A percentile compares a stretch with the other conserved stretches of the same genome.
These are phyloP conservation scores for Salvator merianae DNA, from an alignment of 2,113 vertebrate species.

Conservation along the genomic window DNA sequence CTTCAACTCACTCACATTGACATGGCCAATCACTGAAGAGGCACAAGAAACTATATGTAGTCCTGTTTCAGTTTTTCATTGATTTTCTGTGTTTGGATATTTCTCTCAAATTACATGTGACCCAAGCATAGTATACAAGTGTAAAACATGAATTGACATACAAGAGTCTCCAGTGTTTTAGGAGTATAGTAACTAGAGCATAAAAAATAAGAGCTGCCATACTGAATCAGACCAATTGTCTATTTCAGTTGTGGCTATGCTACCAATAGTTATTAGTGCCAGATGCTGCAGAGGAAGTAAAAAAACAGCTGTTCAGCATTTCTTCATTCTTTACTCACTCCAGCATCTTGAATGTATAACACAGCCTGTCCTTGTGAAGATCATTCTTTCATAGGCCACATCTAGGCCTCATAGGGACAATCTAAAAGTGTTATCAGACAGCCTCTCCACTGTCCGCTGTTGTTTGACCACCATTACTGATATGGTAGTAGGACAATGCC, in stretches of 20 bases:
- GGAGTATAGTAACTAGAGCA: neutral
- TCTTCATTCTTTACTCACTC: neutral
- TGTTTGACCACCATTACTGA: too few relatives aligned
- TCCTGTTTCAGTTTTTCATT: neutral
- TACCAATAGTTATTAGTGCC: neutral
- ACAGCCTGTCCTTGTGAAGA: neutral
- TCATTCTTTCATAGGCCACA: neutral
- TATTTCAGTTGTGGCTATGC: neutral
- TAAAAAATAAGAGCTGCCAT: neutral
- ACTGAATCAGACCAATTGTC: constrained; percentile 2
- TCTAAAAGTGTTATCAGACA: too few relatives aligned
- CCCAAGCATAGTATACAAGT: neutral
- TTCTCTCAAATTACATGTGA: neutral
- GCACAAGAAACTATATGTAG: neutral
- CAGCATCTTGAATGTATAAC: neutral
- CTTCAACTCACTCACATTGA: neutral
- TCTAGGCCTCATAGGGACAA: neutral
- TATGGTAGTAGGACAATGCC: too few relatives aligned
- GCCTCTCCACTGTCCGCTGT: too few relatives aligned
- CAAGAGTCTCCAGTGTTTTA: neutral
- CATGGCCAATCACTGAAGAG: neutral
- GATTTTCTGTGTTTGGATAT: neutral
- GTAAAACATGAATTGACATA: neutral
- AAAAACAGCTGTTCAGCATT: neutral
- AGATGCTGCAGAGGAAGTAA: neutral